phyloP scores from a whole-genome alignment of 2,888 invertebrate genomes.

The Leistus spinibarbis region DNA sequence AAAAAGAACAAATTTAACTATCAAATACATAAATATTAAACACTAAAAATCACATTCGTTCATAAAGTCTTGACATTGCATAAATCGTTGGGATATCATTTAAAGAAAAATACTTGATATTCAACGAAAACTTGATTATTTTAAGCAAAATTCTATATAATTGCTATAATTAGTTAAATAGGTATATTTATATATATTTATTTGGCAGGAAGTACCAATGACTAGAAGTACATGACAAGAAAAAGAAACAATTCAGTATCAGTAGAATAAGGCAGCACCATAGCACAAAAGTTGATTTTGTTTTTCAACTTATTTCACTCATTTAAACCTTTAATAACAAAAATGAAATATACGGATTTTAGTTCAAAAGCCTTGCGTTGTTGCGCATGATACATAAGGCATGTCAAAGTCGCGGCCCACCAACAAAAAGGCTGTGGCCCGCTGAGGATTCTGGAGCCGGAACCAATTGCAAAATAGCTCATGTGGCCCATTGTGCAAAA shows the following conservation, averaged over 20 bases:
- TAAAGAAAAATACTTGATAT: not conserved
- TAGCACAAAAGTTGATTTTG: constrained; percentile 10
- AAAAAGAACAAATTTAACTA: not conserved
- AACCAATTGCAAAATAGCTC: too few relatives aligned
- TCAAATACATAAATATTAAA: not conserved
- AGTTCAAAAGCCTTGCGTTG: not conserved
- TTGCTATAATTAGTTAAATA: not conserved
- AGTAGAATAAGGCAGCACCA: constrained; percentile 32
- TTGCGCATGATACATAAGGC: not conserved
- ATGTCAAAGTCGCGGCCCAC: not conserved
- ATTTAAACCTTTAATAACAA: not conserved
- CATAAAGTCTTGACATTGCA: not conserved
- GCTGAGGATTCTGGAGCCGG: too few relatives aligned
- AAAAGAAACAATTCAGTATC: constrained; percentile 18
- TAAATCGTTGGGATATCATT: not conserved
- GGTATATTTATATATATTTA: not conserved
- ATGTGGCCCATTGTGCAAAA: too few relatives aligned
- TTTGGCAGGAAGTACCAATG: not conserved
- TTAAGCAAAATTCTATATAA: not conserved
- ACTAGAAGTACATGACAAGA: constrained; percentile 22
- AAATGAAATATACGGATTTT: not conserved
- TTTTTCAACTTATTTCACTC: constrained; percentile 8
- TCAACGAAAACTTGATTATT: not conserved
- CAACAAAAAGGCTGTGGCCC: too few relatives aligned
- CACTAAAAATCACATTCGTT: not conserved